Percentiles rank a stretch among this genome's conserved stretches.
phyloP scores from a whole-genome alignment of 2,888 invertebrate genomes.

The Serripes groenlandicus region DNA sequence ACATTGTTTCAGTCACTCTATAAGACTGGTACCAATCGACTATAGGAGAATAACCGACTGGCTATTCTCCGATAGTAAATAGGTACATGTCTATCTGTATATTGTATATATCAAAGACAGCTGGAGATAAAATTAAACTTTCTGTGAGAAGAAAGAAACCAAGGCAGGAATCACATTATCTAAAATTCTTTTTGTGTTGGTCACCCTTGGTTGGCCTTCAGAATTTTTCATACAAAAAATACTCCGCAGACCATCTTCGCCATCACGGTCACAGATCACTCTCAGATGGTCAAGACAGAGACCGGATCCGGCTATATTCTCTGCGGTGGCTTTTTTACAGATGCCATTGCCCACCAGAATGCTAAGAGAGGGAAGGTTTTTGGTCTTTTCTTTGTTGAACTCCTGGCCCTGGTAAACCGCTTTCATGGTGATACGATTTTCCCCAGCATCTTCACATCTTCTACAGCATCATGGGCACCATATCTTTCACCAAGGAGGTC shows the following conservation, averaged over 20 bases:
- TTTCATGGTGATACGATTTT: no score
- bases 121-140: no score
- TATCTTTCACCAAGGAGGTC: no score
- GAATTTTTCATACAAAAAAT: conserved; percentile 16
- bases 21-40: not conserved
- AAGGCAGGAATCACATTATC: not conserved
- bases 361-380: not conserved
- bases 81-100: not conserved
- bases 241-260: conserved; percentile 18
- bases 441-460: not conserved
- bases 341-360: not conserved
- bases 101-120: not conserved
- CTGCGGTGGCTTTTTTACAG: conserved; percentile 12
- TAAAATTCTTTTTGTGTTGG: conserved; percentile 6
- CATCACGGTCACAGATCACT: conserved; percentile 8
- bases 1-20: no score
- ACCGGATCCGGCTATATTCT: conserved; percentile 17
- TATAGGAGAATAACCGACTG: not conserved
- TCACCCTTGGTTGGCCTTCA: conserved; percentile 35
- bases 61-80: not conserved
- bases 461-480: no score
- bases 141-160: no score
- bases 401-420: no score
- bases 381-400: not conserved
- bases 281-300: conserved; percentile 16